phyloP scores from a whole-genome alignment of 1,140 invertebrate genomes.

The Pararge aegeria region DNA sequence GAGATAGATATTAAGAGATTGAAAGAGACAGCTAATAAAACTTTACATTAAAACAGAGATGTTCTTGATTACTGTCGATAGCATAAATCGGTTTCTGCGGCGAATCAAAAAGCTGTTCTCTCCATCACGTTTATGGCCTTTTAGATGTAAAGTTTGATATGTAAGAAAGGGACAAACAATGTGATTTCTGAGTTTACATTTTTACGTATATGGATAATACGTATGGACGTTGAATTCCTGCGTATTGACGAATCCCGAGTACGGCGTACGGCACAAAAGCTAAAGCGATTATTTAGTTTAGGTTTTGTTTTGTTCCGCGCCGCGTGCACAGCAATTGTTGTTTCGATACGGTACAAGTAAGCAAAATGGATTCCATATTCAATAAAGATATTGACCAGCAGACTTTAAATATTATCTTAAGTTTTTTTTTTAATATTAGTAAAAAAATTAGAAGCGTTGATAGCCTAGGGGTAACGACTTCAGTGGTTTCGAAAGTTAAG shows the following conservation, averaged over 20 bases:
- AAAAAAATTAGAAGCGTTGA: too few relatives aligned
- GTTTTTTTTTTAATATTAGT: neutral
- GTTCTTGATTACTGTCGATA: neutral
- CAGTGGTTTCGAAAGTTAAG: too few relatives aligned
- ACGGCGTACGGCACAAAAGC: conserved; percentile 42
- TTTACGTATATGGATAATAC: neutral
- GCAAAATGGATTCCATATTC: conserved; percentile 16
- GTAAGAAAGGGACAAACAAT: conserved; percentile 2
- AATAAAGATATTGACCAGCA: conserved; percentile 25
- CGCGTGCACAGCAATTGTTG: conserved; percentile 47
- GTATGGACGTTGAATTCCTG: neutral
- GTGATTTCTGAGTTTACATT: conserved; percentile 4
- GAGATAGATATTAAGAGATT: too few relatives aligned
- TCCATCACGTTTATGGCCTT: neutral
- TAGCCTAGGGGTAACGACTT: too few relatives aligned
- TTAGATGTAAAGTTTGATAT: conserved; percentile 3
- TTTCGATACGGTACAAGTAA: conserved; percentile 47
- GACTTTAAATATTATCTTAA: neutral
- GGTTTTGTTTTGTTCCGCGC: conserved; percentile 45
- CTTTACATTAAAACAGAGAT: too few relatives aligned
- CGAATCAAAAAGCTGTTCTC: neutral
- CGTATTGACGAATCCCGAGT: conserved; percentile 13
- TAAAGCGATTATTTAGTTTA: conserved; percentile 48
- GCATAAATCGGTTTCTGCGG: neutral
- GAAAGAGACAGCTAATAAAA: conserved; percentile 23